Base-by-base conservation (phyloP, 2,888 invertebrate genomes). In the Holacanthella duospinosa region DNA sequence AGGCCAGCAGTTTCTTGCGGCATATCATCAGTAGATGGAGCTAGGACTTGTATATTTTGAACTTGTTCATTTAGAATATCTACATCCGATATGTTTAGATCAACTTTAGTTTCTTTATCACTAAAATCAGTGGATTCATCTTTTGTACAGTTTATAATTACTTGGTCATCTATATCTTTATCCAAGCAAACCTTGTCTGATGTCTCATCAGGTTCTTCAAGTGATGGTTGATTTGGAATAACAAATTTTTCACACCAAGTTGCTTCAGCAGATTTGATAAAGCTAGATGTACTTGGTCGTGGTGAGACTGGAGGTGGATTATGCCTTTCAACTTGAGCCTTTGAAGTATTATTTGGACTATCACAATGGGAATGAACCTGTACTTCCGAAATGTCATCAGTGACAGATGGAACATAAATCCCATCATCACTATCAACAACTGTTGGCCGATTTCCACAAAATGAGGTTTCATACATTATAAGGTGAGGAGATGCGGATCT, bases 391-490 rank as follows among this genome's bases (percentile, higher is more conserved):
- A 53, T 36, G 60, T 61, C 43, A 29, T 43, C 59, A 60, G 43
- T 48, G 54, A 44, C n/a, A 48, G 59, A 19, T 19, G 66, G 64
- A 19, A 68, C 70, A 26, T 68, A 68, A 16, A 68, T 66, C 1
- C 68, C 70, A 29, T 78, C 25, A 79, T 75, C 56, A 78, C 79
- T 66, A 79, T 79, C 53, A 79, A 80, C 2, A 77, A 82, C 58
- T 80, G 82, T 80, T 80, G 89, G 87, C 75, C 89, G 89, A 59
- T 86, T 87, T 1, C 92, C 92, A 77, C 91, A 92, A 77, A 93
- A 93, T 0, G 91, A 91, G 0, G 92, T 93, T 79, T 92, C 92
- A 64, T 92, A 80, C 62, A 91, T 80, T 85, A 90, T 89, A 77
- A 87, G 88, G 79, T 92, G 91, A n/a, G 92, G 92, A 19, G 91